Evolutionary conservation across 2,888 invertebrate species (phyloP), one percentile per base, ranked within the genome.

Genomic region (Cerastoderma edule): DNA sequence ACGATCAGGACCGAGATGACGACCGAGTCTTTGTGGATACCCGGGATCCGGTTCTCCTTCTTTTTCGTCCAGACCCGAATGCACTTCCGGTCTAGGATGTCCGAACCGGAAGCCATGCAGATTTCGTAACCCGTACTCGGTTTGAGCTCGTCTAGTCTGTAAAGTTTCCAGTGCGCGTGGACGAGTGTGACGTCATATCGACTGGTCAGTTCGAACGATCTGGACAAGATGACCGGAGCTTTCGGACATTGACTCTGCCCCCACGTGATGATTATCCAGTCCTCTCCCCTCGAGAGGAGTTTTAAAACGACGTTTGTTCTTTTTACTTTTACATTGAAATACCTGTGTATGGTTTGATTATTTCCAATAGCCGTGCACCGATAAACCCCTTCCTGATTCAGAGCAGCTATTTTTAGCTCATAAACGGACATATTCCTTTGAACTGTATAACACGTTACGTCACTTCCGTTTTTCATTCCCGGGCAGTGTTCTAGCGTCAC

Each of bases 51-150:
- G 24, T 39, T 60, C 24, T 60, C 60, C 27, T 60, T 39, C 35
- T 27, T 22, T 24, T 60, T 35, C 10, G 60, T 60, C 60, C 60
- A 60, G 35, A 27, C 33, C 10, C 60, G 60, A 13, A 60, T 22
- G 39, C 60, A 60, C 6, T 22, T 39, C n/a, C 27, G 22, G 39
- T 60, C 60, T 44, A 39, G n/a, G n/a, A n/a, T 35, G 24, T 60
- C 60, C 19, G 33, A 33, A 28, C 60, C 60, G 2, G 60, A 60
- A 1, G 60, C 60, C 24, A 60, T 60, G 30, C 60, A 60, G 0
- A 60, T 60, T 60, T 60, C 60, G 39, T 60, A 60, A n/a, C 60
- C 60, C 8, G 60, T 60, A 16, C 39, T 35, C 22, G 60, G 39
- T 24, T 5, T 35, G 4, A 60, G 60, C 24, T 39, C 19, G 27